Conservation (phyloP, 2,888 invertebrate species). For the Sialis lutaria region DNA sequence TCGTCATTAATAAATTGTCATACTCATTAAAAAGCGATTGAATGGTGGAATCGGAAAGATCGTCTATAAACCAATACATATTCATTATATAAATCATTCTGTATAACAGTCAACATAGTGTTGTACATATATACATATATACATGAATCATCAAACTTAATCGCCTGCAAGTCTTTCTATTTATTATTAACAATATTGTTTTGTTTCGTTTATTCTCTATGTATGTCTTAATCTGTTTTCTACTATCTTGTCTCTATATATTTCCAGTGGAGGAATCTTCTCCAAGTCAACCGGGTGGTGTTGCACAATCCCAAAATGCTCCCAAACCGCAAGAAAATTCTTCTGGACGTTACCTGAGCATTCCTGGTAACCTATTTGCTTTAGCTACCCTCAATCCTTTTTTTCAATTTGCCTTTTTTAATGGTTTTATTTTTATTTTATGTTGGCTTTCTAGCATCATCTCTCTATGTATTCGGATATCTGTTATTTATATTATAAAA, state of each 20-base stretch:
- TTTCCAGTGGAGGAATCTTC: slow-evolving; percentile 24
- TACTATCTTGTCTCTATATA: not conserved
- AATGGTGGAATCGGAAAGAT: no score
- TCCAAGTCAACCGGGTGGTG: slow-evolving; percentile 4
- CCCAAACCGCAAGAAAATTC: not conserved
- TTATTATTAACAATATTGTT: no score
- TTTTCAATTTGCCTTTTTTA: not conserved
- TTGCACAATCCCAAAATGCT: slow-evolving; percentile 2
- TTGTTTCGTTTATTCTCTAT: no score
- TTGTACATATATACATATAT: no score
- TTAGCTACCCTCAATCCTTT: not conserved
- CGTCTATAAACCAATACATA: no score
- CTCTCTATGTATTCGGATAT: not conserved
- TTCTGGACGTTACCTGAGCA: slow-evolving; percentile 47
- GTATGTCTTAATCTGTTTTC: no score
- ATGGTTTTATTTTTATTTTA: not conserved
- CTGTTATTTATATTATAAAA: not conserved
- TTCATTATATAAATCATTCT: no score
- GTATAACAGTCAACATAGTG: no score
- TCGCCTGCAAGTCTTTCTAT: no score
- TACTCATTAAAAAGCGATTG: no score
- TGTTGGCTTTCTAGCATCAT: not conserved
- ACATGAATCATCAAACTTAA: no score
- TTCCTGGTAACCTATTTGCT: slow-evolving; percentile 27
- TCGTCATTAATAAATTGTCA: no score